Evolutionary conservation across 2,797 vertebrate species (phyloP).

Genomic region (Sebastes flavidus): DNA sequence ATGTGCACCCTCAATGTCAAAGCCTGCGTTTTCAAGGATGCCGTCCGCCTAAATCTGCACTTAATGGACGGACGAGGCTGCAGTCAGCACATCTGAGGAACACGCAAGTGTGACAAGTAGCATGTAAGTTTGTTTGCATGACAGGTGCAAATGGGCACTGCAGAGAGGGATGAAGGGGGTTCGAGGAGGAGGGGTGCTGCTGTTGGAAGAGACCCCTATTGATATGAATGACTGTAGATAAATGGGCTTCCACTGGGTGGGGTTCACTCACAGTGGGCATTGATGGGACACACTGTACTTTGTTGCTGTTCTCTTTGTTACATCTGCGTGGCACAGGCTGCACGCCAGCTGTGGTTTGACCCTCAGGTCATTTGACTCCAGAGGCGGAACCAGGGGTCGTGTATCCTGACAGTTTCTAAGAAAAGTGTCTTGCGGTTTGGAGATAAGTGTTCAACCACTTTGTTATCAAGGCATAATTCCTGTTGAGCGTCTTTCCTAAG

Average conservation of each 20-base stretch:
- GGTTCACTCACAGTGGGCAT: neutral
- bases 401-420: conserved; percentile 8
- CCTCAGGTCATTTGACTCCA: conserved; percentile 3
- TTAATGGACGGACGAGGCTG: conserved; percentile 59
- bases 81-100: conserved; percentile 55
- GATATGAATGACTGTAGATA: conserved; percentile 66
- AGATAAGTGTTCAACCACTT: conserved; percentile 49
- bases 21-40: conserved; percentile 57
- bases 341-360: conserved; percentile 26
- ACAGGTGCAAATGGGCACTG: conserved; percentile 23
- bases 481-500: conserved; percentile 52
- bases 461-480: conserved; percentile 33
- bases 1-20: conserved; percentile 59
- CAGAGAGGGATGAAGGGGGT: conserved; percentile 4
- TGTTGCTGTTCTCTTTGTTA: conserved; percentile 16
- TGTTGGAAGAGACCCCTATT: conserved; percentile 23
- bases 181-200: neutral
- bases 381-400: neutral
- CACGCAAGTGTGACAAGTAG: neutral
- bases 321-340: neutral
- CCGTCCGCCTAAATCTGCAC: conserved; percentile 27
- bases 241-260: conserved; percentile 36
- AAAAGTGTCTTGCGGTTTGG: conserved; percentile 32
- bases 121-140: conserved; percentile 22
- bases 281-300: neutral